Evolutionary conservation across 2,888 invertebrate genomes (phyloP).

Genomic region (Therioaphis trifolii): DNA sequence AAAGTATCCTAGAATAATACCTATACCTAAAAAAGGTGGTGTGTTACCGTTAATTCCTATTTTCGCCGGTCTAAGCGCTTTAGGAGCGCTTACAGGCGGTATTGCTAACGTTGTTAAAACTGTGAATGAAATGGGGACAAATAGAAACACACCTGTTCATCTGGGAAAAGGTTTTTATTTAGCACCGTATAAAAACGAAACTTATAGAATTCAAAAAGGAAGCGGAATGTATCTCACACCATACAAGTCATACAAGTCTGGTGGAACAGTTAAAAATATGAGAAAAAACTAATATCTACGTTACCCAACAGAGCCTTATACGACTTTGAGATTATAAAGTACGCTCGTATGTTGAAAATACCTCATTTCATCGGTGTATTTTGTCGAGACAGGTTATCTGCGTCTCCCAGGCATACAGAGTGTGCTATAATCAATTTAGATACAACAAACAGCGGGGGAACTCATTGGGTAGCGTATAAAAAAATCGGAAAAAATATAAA

Average conservation of each 20-base stretch:
- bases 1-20: slow-evolving; percentile 66
- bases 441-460: too few relatives aligned
- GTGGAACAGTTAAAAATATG: too few relatives aligned
- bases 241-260: too few relatives aligned
- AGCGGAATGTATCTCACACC: too few relatives aligned
- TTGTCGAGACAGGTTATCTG: too few relatives aligned
- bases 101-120: neutral
- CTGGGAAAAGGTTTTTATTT: neutral
- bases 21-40: slow-evolving; percentile 65
- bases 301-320: neutral
- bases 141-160: neutral
- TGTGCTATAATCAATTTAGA: too few relatives aligned
- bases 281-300: too few relatives aligned
- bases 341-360: too few relatives aligned
- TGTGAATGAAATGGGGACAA: neutral
- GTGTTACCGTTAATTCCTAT: slow-evolving; percentile 19
- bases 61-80: neutral
- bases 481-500: neutral
- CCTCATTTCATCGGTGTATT: too few relatives aligned
- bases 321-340: neutral
- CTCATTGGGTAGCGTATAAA: neutral
- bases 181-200: neutral
- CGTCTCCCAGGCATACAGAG: too few relatives aligned
- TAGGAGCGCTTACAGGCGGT: slow-evolving; percentile 25
- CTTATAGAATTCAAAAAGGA: too few relatives aligned